Evolutionary conservation across 1,140 invertebrate genomes (phyloP).

Genomic region (Drosophila sucinea): DNA sequence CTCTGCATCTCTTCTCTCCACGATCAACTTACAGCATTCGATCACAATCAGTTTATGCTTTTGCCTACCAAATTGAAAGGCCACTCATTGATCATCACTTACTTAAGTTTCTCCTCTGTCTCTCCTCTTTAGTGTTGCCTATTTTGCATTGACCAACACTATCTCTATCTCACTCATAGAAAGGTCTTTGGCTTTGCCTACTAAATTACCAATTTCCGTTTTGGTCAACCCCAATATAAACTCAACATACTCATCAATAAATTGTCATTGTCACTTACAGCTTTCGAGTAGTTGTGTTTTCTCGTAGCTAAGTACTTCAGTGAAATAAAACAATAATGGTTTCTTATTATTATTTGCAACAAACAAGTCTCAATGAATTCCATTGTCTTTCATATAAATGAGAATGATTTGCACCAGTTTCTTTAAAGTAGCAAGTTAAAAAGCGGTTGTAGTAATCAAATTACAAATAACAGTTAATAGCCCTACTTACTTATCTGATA

Average conservation of each 20-base stretch:
- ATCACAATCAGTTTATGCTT: constrained; percentile 77
- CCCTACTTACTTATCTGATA: background rate
- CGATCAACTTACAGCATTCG: constrained; percentile 48
- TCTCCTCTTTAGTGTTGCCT: constrained; percentile 35
- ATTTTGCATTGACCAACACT: constrained; percentile 64
- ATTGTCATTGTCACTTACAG: background rate
- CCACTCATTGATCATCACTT: constrained; percentile 65
- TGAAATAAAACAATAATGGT: background rate
- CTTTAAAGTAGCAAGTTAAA: background rate
- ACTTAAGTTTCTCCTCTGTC: constrained; percentile 1
- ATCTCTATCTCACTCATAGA: constrained; percentile 5
- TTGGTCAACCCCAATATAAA: constrained; percentile 44
- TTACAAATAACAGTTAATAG: background rate
- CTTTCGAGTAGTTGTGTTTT: background rate
- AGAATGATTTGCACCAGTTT: background rate
- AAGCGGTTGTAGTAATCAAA: background rate
- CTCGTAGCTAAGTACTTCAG: no score
- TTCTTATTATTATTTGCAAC: background rate
- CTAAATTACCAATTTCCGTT: constrained; percentile 67
- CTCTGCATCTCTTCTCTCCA: background rate
- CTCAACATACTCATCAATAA: constrained; percentile 14
- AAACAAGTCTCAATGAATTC: background rate
- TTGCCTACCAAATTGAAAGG: constrained; percentile 74
- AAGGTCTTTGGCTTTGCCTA: constrained; percentile 58
- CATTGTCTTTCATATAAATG: background rate